Conservation (phyloP, 1,140 invertebrate species). For the Zeugodacus cucurbitae region DNA sequence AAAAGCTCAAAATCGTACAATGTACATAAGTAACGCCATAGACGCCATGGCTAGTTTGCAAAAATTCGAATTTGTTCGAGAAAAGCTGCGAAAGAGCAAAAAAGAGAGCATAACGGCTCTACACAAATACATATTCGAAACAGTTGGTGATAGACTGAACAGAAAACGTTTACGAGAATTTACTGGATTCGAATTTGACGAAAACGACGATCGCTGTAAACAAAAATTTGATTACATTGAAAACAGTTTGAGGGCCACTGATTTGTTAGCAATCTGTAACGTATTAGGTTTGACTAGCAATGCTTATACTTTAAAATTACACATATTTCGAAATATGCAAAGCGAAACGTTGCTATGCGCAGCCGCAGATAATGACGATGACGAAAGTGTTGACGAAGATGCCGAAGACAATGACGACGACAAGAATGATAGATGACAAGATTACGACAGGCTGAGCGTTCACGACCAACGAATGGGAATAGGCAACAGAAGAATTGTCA, state of each 20-base stretch:
- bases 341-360: background rate
- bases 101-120: background rate
- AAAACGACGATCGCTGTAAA: slow-evolving; percentile 6
- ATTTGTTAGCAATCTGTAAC: slow-evolving; percentile 39
- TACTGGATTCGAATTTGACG: slow-evolving; percentile 34
- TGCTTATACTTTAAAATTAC: background rate
- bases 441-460: too few species aligned
- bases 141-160: slow-evolving; percentile 35
- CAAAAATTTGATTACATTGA: slow-evolving; percentile 5
- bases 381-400: background rate
- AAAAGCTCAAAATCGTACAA: too few species aligned
- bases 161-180: slow-evolving; percentile 39
- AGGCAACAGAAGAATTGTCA: too few species aligned
- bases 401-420: background rate
- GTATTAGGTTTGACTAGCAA: slow-evolving; percentile 6
- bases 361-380: background rate
- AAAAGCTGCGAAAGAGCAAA: background rate
- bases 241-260: background rate
- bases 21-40: too few species aligned
- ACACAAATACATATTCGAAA: slow-evolving; percentile 40
- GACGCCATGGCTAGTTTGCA: background rate
- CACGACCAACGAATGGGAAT: too few species aligned
- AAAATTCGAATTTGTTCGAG: background rate
- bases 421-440: background rate
- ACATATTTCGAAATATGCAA: slow-evolving; percentile 39